phyloP scores from a whole-genome alignment of 92 coral and sea anemone species.

The Porites evermanni region DNA sequence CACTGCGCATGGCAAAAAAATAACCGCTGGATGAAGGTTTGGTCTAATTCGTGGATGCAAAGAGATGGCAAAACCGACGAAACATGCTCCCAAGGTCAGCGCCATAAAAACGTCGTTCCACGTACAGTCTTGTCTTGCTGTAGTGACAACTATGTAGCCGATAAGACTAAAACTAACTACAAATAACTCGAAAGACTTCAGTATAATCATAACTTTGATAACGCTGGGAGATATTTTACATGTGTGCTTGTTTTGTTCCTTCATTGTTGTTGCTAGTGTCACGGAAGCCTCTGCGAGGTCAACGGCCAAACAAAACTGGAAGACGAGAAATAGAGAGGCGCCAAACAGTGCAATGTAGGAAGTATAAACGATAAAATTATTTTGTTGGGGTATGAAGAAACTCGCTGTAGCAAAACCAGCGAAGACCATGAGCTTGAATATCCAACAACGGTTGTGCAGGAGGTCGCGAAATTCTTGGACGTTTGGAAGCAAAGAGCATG shows the following conservation, averaged over 20 bases:
- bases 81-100: constrained; percentile 42
- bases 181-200: constrained; percentile 31
- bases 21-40: constrained; percentile 43
- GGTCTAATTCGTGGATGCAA: constrained; percentile 55
- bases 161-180: constrained; percentile 31
- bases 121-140: constrained; percentile 44
- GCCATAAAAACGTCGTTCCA: constrained; percentile 51
- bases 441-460: constrained; percentile 54
- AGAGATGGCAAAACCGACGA: constrained; percentile 39
- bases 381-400: constrained; percentile 54
- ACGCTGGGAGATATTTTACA: neutral
- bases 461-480: constrained; percentile 18
- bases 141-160: constrained; percentile 20
- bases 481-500: constrained; percentile 33
- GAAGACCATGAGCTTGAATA: constrained; percentile 24
- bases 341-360: constrained; percentile 42
- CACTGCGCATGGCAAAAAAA: constrained; percentile 52
- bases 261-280: neutral
- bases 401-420: constrained; percentile 2
- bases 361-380: constrained; percentile 30
- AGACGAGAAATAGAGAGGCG: constrained; percentile 40
- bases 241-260: constrained; percentile 3
- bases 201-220: neutral
- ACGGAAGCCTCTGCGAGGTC: constrained; percentile 44
- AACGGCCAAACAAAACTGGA: constrained; percentile 42